Evolutionary conservation across 2,113 vertebrate species (phyloP), one percentile per base, ranked within the genome.

Genomic region (Steatornis caripensis): DNA sequence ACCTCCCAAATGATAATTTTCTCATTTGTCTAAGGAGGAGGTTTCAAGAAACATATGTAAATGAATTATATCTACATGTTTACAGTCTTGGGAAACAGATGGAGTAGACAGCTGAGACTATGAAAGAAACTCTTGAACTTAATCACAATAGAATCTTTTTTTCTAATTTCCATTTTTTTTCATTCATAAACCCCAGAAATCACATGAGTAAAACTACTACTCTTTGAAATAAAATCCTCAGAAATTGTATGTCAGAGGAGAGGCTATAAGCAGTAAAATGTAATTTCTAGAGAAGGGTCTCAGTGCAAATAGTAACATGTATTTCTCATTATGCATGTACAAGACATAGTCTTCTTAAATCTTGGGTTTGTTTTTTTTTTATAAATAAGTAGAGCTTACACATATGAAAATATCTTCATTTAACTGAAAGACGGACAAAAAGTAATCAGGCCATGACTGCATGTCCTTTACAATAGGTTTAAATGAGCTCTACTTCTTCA

Each of bases 371-470:
- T 20, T 27, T 2, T 16, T 17, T 23, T 6, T 9, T 53, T 61
- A 75, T 75, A 58, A 34, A 15, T 62, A 74, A 64, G 0, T 57
- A 41, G 15, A 68, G 7, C 51, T 30, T 69, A 46, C 2, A 41
- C 1, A 4, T 62, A 57, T 26, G 37, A 84, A 91, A 87, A 71
- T 6, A 51, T 22, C 6, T 55, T 29, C 2, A 61, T 21, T 90
- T 61, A 70, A 71, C 48, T 32, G 24, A 34, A 80, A 37, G 3
- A 39, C 23, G 36, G 55, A 70, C 5, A 83, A 77, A 80, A 72
- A 68, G 8, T 7, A 51, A 27, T 48, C n/a, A 66, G 41, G 3
- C 6, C 12, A 36, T 5, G 3, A 32, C 5, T 1, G 0, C 20
- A 29, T 53, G 84, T 68, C 43, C 8, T 75, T 76, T 88, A 8